Conservation (phyloP, 64 coral and sea anemone genomes). For the Montipora sp. region DNA sequence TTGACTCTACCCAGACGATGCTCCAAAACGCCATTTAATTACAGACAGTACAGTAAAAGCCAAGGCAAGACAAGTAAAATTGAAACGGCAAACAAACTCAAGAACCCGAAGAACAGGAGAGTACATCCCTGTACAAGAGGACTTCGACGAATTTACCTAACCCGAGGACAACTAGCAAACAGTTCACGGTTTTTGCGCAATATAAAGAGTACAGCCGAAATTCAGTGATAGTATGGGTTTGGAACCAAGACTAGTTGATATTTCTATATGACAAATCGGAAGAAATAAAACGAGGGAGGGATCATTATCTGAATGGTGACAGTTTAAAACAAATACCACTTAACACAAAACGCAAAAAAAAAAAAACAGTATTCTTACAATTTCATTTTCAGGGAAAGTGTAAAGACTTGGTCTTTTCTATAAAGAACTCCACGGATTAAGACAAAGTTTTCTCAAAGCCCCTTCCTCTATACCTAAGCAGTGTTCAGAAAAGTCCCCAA, state of each 20-base stretch:
- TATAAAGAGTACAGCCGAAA: neutral
- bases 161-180: neutral
- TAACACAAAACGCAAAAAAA: too few species aligned
- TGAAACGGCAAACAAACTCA: neutral
- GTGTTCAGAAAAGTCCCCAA: too few species aligned
- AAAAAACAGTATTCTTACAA: too few species aligned
- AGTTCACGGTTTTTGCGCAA: neutral
- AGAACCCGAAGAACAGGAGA: neutral
- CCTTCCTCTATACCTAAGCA: too few species aligned
- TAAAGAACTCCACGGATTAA: neutral
- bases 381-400: too few species aligned
- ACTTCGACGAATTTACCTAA: neutral
- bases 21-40: neutral
- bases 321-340: too few species aligned
- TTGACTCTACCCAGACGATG: neutral
- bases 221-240: neutral
- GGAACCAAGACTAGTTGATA: neutral
- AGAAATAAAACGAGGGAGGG: too few species aligned
- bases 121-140: neutral
- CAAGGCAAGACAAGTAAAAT: neutral
- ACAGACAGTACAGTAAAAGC: neutral
- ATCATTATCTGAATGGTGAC: too few species aligned
- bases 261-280: too few species aligned
- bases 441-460: neutral
- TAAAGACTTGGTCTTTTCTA: too few species aligned